A percentile compares a stretch with the other conserved stretches of the same genome.
These are phyloP conservation scores for Embiotoca jacksoni DNA, from an alignment of 2,113 vertebrate genomes.

Conservation along the genomic window DNA sequence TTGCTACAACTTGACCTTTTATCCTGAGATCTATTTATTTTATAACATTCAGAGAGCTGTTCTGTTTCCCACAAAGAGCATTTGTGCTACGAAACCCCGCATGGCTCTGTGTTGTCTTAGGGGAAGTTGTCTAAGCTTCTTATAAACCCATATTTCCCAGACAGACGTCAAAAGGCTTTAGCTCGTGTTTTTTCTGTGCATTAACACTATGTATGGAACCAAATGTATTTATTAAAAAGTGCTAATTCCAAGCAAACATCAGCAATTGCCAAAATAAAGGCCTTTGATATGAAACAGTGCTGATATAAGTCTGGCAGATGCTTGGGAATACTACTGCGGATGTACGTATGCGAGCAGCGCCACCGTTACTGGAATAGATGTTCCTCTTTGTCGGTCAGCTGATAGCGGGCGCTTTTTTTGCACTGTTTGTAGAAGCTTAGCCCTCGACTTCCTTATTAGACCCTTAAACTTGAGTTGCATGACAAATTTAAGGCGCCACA, in stretches of 20 bases:
- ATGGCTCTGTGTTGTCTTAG: constrained; percentile 67
- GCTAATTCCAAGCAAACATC: constrained; percentile 74
- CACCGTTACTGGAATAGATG: constrained; percentile 54
- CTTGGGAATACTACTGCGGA: constrained; percentile 22
- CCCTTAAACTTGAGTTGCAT: constrained; percentile 64
- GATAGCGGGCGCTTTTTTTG: constrained; percentile 52
- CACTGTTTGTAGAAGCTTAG: constrained; percentile 75
- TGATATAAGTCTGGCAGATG: constrained; percentile 63
- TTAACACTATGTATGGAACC: constrained; percentile 71
- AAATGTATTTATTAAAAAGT: constrained; percentile 79
- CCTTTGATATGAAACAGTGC: constrained; percentile 75
- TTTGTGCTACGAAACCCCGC: constrained; percentile 60
- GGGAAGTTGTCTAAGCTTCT: constrained; percentile 72
- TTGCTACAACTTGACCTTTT: constrained; percentile 17
- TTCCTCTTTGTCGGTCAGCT: constrained; percentile 56
- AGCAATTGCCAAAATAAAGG: constrained; percentile 65
- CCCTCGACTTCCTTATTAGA: constrained; percentile 71
- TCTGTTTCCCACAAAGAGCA: constrained; percentile 63
- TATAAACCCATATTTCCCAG: constrained; percentile 73
- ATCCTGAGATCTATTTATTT: constrained; percentile 10
- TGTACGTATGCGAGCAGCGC: constrained; percentile 12
- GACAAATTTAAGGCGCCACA: constrained; percentile 67
- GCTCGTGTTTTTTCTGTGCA: constrained; percentile 67
- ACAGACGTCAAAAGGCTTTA: constrained; percentile 74
- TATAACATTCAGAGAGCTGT: constrained; percentile 17